Base-by-base conservation (phyloP, 2,113 vertebrate genomes). In the Mormyrus iriodes region DNA sequence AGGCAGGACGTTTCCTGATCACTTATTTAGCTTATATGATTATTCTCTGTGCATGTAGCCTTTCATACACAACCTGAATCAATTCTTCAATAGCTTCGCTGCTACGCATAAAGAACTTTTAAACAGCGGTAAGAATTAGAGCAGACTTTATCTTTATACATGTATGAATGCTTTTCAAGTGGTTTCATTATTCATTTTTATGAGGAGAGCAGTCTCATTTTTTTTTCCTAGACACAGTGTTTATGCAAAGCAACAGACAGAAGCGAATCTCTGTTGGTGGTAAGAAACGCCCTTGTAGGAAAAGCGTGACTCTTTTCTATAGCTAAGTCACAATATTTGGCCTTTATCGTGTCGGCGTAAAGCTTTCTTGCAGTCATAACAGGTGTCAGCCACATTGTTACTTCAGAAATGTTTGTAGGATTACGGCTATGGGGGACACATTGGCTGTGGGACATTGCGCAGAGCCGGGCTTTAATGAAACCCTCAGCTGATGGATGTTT, bases 81-180 rank as follows among this genome's bases (percentile, higher is more conserved):
- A n/a, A 92, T 88, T 89, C 69, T 86, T 85, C 86, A 89, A 55
- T 58, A 79, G 65, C 84, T 83, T 89, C 89, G 79, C 93, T 89
- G 90, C 85, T 7, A 51, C 89, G 88, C 31, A 79, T 79, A 79
- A 42, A 79, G 6, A 31, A 42, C 17, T 79, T 8, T 53, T 82
- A 91, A 55, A 15, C 39, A 35, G 85, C n/a, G 35, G 55, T 39
- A 86, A 35, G 85, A 86, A 55, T 53, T 27, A 39, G 51, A 55
- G 19, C 35, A 39, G 12, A 83, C n/a, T n/a, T n/a, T n/a, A n/a
- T n/a, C 39, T 91, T 93, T 94, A 94, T 95, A 94, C 94, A 91
- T 90, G 93, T 86, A 76, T 92, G 92, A 95, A 95, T 96, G 91
- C 91, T 90, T 94, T 95, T 95, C 92, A 93, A 93, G 94, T 94